Evolutionary conservation across 2,113 vertebrate genomes (phyloP).

Genomic region (Stigmatopora nigra): DNA sequence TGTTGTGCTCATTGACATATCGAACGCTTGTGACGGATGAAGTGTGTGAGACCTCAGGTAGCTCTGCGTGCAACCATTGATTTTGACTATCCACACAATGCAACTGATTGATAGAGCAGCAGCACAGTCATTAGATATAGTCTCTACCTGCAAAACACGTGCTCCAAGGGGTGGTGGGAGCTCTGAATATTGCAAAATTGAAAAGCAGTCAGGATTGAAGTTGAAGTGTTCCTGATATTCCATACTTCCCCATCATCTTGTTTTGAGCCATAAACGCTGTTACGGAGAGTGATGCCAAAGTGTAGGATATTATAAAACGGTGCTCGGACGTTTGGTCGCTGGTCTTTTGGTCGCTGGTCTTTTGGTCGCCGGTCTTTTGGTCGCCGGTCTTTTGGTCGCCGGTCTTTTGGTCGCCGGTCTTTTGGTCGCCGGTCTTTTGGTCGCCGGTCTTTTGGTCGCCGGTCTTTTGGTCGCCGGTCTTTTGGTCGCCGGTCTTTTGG

Average conservation of each 20-base stretch:
- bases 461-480: too few relatives aligned
- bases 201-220: background rate
- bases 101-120: slow-evolving; percentile 58
- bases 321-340: too few relatives aligned
- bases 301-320: slow-evolving; percentile 33
- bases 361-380: too few relatives aligned
- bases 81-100: slow-evolving; percentile 59
- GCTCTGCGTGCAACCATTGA: slow-evolving; percentile 62
- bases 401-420: too few relatives aligned
- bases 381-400: too few relatives aligned
- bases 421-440: too few relatives aligned
- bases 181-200: background rate
- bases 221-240: slow-evolving; percentile 23
- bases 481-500: too few relatives aligned
- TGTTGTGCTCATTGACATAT: slow-evolving; percentile 61
- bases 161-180: slow-evolving; percentile 13
- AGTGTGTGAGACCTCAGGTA: slow-evolving; percentile 68
- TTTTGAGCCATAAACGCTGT: slow-evolving; percentile 47
- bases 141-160: slow-evolving; percentile 36
- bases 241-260: background rate
- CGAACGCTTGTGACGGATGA: slow-evolving; percentile 68
- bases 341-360: too few relatives aligned
- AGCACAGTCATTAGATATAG: slow-evolving; percentile 55
- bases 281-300: slow-evolving; percentile 54
- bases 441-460: too few relatives aligned